These are phyloP conservation scores for Drosophila virilis DNA, from an alignment of 1,140 invertebrate species.

Conservation along the genomic window DNA sequence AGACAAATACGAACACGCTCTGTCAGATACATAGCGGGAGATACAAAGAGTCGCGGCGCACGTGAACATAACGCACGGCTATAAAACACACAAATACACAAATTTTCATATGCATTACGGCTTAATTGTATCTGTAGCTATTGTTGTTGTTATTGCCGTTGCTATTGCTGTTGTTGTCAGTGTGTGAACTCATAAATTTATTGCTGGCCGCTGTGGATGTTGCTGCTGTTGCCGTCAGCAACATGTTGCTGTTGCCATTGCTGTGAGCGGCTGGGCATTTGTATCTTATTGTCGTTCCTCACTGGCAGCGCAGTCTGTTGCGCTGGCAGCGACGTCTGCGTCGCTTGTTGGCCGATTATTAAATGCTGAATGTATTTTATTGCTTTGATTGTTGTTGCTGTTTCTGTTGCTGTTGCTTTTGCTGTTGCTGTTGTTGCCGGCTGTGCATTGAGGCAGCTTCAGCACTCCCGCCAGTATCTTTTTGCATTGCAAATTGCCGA, in stretches of 20 bases:
- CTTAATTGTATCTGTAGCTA: constrained; percentile 69
- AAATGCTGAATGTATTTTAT: constrained; percentile 81
- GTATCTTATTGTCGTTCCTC: constrained; percentile 27
- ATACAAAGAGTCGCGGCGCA: constrained; percentile 68
- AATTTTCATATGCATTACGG: constrained; percentile 78
- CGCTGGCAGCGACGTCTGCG: constrained; percentile 20
- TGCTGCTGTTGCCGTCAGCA: constrained; percentile 32
- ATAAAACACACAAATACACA: constrained; percentile 64
- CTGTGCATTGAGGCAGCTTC: constrained; percentile 23
- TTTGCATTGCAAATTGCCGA: constrained; percentile 74
- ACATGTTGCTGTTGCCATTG: constrained; percentile 48
- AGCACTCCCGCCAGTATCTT: constrained; percentile 42
- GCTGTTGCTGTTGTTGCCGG: constrained; percentile 53
- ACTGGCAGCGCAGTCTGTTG: constrained; percentile 2
- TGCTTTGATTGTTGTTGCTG: constrained; percentile 70
- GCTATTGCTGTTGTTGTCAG: constrained; percentile 10
- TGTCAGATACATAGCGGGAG: constrained; percentile 25
- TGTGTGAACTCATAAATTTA: constrained; percentile 69
- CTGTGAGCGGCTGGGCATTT: constrained; percentile 33
- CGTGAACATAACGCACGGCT: constrained; percentile 75
- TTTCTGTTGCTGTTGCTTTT: constrained; percentile 55
- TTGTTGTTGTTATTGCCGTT: constrained; percentile 40
- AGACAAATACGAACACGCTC: constrained; percentile 2
- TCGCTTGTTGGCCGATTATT: constrained; percentile 60
- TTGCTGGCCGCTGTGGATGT: constrained; percentile 14